A percentile compares a stretch with the other conserved stretches of the same genome.
Conservation (phyloP, 1,140 invertebrate genomes). For the Listronotus oregonensis region DNA sequence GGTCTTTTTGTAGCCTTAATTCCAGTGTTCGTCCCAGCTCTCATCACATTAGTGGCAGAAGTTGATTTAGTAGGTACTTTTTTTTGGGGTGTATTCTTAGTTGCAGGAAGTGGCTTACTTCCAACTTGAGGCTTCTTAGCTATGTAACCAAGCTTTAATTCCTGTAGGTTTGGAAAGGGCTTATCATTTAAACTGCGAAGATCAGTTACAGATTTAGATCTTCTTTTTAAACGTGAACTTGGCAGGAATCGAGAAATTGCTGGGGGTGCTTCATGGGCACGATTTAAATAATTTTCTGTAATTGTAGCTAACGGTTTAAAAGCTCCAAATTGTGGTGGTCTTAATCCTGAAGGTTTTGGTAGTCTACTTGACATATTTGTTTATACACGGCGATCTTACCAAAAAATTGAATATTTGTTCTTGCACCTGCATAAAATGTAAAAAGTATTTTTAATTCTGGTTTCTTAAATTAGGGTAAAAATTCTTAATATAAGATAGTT, state of each 20-base stretch:
- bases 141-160: neutral
- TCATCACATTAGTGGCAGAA: neutral
- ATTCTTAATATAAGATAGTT: no score
- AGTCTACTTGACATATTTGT: conserved; percentile 9
- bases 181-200: conserved; percentile 6
- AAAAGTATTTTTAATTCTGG: no score
- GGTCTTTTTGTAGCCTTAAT: neutral
- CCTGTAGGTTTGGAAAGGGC: neutral
- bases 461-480: no score
- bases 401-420: no score
- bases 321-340: neutral
- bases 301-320: conserved; percentile 5
- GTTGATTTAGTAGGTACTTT: conserved; percentile 1
- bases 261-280: conserved; percentile 10
- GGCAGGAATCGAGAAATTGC: neutral
- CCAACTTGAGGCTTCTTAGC: neutral
- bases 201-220: conserved; percentile 31
- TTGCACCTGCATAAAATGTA: no score
- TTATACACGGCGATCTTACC: no score
- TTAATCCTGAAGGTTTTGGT: conserved; percentile 29
- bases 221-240: neutral
- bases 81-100: neutral
- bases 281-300: conserved; percentile 11
- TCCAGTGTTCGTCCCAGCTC: neutral
- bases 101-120: neutral